Conservation (phyloP, 1,140 invertebrate genomes). For the Heliconius congener region DNA sequence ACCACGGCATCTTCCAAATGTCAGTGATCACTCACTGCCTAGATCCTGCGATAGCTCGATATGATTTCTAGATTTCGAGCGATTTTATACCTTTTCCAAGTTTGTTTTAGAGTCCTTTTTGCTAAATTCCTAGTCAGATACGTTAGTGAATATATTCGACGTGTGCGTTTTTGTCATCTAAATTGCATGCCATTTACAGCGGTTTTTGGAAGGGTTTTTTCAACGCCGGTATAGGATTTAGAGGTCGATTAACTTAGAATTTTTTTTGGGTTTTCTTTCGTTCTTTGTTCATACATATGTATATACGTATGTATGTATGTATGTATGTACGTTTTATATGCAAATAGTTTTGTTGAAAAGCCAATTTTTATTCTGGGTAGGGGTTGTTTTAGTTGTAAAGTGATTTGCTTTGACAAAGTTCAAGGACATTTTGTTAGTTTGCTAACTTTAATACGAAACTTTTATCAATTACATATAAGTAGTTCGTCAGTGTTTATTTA, state of each 20-base stretch:
- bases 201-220: conserved; percentile 28
- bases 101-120: not conserved
- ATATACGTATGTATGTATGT: not conserved
- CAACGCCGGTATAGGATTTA: conserved; percentile 18
- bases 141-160: conserved; percentile 22
- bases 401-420: not conserved
- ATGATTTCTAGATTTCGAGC: not conserved
- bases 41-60: conserved; percentile 32
- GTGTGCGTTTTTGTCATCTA: conserved; percentile 32
- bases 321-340: not conserved
- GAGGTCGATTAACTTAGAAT: not conserved
- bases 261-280: not conserved
- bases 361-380: not conserved
- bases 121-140: not conserved
- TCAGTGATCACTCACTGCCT: conserved; percentile 33
- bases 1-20: conserved; percentile 33
- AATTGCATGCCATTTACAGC: conserved; percentile 35
- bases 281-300: not conserved
- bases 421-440: not conserved
- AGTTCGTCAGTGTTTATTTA: not conserved
- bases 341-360: not conserved
- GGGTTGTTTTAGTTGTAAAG: not conserved
- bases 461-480: not conserved
- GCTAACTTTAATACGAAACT: too few relatives aligned
- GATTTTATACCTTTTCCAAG: not conserved